Base-by-base conservation (phyloP, 2,888 invertebrate species). In the Watsonalla cultraria region DNA sequence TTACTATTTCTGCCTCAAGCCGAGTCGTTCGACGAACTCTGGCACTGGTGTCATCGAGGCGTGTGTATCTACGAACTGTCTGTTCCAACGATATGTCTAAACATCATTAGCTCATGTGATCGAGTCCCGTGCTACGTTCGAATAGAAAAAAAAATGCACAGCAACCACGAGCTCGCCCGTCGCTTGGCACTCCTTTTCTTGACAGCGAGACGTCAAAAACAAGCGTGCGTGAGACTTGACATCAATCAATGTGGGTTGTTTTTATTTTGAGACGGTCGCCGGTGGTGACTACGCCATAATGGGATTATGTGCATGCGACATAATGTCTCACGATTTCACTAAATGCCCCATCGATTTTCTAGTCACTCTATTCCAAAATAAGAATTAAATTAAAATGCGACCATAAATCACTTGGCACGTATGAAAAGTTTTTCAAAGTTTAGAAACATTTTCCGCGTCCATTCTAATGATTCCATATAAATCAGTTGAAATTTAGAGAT, bases 231-330 rank as follows among this genome's bases (percentile, higher is more conserved):
- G 82, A 74, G 76, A 79, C 81, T 73, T 70, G 74, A 81, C 86
- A 88, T 89, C 87, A 86, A 88, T 89, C 87, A 87, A 84, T 82
- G 76, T 79, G 68, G 77, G 76, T 69, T 76, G 71, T 65, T 74
- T 80, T 80, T 85, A 86, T 89, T 87, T 86, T 79, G 71, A 72
- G 77, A 72, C 66, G 63, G 68, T 68, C 74, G 66, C 72, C 68
- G 72, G 70, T 71, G 75, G 75, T 75, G 65, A 78, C 68, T 60
- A 65, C 62, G 65, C 67, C 59, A 60, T 64, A 67, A 70, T 73
- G 72, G 24, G 2, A 24, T 24, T 24, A 24, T 74, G 11, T 11
- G 11, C 9, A 11, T 74, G 70, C 68, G 62, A 63, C 60, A 63
- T 60, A 58, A 46, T 57, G 60, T 61, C 58, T 65, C 58, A 58